phyloP scores from a whole-genome alignment of 2,888 invertebrate species.

The Hyposoter didymator region DNA sequence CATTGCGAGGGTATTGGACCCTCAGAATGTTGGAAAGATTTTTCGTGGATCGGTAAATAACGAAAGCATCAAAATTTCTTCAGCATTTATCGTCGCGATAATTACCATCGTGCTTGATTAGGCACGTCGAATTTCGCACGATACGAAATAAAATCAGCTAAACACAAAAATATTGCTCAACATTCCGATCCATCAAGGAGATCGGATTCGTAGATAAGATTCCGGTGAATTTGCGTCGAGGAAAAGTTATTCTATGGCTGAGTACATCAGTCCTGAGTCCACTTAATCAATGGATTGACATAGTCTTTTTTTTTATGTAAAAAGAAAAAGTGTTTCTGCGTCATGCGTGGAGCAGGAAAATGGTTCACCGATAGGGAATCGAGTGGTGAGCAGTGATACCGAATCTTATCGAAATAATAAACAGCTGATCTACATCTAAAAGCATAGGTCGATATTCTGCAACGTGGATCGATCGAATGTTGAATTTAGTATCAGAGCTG shows the following conservation, averaged over 20 bases:
- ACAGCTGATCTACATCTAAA: not conserved
- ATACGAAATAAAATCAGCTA: too few species aligned
- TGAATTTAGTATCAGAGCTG: not conserved
- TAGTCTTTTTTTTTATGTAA: not conserved
- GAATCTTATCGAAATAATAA: not conserved
- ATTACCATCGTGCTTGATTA: too few species aligned
- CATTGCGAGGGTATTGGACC: not conserved
- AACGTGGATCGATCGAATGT: not conserved
- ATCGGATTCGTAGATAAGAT: too few species aligned
- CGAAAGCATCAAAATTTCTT: not conserved
- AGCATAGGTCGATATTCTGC: not conserved
- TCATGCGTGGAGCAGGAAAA: not conserved
- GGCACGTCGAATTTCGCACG: too few species aligned
- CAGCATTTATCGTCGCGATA: not conserved
- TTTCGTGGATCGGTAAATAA: not conserved
- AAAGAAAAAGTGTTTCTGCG: not conserved
- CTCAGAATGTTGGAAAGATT: not conserved
- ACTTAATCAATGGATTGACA: too few species aligned
- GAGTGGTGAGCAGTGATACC: not conserved
- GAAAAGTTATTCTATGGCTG: too few species aligned
- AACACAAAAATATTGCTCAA: too few species aligned
- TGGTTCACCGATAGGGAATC: not conserved
- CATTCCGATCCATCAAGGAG: too few species aligned
- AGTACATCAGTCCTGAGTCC: too few species aligned
- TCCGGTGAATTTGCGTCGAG: too few species aligned